These are phyloP conservation scores for Cetoscarus ocellatus DNA, from an alignment of 2,797 vertebrate genomes.

Conservation along the genomic window DNA sequence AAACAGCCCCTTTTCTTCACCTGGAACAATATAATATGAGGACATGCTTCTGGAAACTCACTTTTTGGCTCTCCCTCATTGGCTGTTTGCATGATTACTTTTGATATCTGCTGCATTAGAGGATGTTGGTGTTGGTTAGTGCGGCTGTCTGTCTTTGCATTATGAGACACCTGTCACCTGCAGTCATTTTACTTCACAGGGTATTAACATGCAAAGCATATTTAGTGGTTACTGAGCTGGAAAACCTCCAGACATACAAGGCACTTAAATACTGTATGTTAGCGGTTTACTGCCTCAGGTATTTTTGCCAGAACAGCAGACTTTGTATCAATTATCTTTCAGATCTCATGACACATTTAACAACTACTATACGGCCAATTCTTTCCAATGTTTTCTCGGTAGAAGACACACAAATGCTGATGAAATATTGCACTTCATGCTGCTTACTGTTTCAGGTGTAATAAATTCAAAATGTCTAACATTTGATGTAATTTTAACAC, in stretches of 20 bases:
- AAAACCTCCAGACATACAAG: not conserved
- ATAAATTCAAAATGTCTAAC: no score
- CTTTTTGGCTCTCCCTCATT: not conserved
- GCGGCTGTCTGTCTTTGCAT: conserved; percentile 13
- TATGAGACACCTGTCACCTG: conserved; percentile 6
- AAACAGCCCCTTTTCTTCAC: not conserved
- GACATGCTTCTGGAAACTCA: conserved; percentile 1
- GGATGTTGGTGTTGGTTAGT: not conserved
- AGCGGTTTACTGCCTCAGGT: not conserved
- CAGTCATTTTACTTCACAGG: not conserved
- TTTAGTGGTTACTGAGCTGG: not conserved
- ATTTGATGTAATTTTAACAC: no score
- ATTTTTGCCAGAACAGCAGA: no score
- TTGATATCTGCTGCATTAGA: conserved; percentile 13
- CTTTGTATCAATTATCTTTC: no score
- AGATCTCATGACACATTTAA: no score
- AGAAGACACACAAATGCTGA: no score
- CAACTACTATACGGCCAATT: no score
- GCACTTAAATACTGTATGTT: not conserved
- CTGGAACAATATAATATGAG: conserved; percentile 14
- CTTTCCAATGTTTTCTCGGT: no score
- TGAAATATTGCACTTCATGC: no score
- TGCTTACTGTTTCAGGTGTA: no score
- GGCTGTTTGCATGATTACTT: conserved; percentile 21
- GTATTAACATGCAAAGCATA: not conserved